Base-by-base conservation (phyloP, 2,888 invertebrate species). In the Lasioglossum calceatum region DNA sequence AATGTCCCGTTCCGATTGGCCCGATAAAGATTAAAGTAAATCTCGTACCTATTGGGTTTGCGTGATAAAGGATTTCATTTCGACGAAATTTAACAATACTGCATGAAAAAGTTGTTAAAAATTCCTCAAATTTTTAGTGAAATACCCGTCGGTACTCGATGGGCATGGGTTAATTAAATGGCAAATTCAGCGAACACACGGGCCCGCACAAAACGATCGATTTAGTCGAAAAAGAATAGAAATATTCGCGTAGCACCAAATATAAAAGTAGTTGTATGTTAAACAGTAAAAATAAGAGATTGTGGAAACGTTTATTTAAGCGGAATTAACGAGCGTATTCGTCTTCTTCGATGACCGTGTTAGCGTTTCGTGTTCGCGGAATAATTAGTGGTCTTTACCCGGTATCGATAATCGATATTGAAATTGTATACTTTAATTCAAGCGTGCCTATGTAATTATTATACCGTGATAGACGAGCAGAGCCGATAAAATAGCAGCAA, bases 311-410 rank as follows among this genome's bases (percentile, higher is more conserved):
- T 67, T 32, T 7, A 36, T 36, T 19, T 7, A 19, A 32, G 19
- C 67, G 36, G 16, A 67, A 36, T 7, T 36, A 36, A 67, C 67
- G 19, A 67, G 32, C 19, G 36, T 10, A 16, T 32, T 19, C 32
- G 32, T 8, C 19, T 19, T 36, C 36, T 36, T 61, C 32, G 36
- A 16, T 36, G 67, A 67, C 36, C 67, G 19, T 67, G 67, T 36
- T 36, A 32, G 32, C 32, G 67, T 67, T 67, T 67, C 32, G 16
- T 32, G 64, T 67, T 36, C 36, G 7, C 67, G 36, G 36, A 67
- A 67, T 67, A 67, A 67, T 67, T 67, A 67, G 32, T n/a, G 71
- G 42, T 71, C 71, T 36, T n/a, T 71, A 71, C 42, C 14, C 42
- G 2, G 42, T 39, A 39, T 71, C 39, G 42, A 42, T 42, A 39